A percentile compares a stretch with the other conserved stretches of the same genome.
Conservation (phyloP, 1,140 invertebrate species). For the Trichomalopsis sarcophagae region DNA sequence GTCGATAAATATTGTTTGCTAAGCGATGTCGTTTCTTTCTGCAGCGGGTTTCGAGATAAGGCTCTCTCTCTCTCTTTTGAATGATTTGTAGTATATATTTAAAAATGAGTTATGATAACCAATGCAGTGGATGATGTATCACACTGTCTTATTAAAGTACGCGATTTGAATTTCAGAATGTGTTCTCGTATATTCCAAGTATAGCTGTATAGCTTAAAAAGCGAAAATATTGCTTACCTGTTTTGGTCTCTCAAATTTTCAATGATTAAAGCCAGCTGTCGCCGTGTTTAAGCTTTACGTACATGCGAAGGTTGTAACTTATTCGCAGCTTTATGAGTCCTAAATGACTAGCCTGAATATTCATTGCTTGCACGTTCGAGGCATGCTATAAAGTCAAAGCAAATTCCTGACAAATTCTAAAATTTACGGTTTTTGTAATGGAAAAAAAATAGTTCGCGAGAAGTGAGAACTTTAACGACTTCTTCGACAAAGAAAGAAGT, state of each 20-base stretch:
- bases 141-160: no score
- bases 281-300: neutral
- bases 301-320: neutral
- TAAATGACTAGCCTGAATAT: neutral
- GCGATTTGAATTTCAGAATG: no score
- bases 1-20: neutral
- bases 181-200: neutral
- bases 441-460: no score
- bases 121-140: no score
- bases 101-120: no score
- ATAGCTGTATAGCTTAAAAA: no score
- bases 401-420: neutral
- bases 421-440: neutral
- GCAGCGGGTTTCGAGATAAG: no score
- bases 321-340: neutral
- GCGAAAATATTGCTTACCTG: no score
- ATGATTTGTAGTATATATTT: no score
- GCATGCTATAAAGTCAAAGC: neutral
- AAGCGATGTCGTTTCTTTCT: neutral
- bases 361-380: neutral
- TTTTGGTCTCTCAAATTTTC: neutral
- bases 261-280: constrained; percentile 16
- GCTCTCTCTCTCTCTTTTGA: no score
- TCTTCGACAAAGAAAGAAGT: no score
- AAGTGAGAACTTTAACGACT: no score